Conservation (phyloP, 2,113 vertebrate species). For the Muscicapa adusta region DNA sequence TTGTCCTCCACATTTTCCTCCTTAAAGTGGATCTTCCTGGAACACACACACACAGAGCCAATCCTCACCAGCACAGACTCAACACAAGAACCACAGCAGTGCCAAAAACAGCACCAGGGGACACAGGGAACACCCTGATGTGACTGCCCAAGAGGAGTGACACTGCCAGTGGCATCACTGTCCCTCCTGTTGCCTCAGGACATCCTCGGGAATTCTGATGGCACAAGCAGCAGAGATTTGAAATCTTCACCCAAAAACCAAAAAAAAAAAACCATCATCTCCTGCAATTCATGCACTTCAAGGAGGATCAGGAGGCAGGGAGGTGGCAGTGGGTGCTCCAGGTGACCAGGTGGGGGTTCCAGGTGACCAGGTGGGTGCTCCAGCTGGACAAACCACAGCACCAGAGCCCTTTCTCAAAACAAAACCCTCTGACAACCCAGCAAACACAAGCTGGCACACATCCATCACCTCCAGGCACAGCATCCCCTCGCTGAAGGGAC, state of each 20-base stretch:
- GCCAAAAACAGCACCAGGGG: neutral
- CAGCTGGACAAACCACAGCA: neutral
- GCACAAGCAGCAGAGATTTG: neutral
- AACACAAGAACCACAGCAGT: neutral
- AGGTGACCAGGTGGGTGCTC: accelerated
- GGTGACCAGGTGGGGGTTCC: neutral
- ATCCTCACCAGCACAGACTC: neutral
- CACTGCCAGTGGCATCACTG: accelerated
- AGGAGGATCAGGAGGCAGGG: neutral
- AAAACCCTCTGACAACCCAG: neutral
- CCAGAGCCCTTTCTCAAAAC: neutral
- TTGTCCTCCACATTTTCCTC: neutral
- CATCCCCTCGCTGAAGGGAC: neutral
- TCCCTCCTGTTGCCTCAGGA: accelerated
- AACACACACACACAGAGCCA: neutral
- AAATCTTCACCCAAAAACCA: neutral
- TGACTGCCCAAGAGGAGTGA: neutral
- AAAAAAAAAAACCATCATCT: too few species aligned
- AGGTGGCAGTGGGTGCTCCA: neutral
- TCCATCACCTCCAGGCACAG: neutral
- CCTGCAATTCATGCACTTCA: neutral
- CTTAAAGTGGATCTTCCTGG: accelerated
- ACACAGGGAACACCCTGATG: accelerated
- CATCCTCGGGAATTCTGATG: accelerated
- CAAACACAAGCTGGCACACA: accelerated